Percentiles rank a stretch among this genome's conserved stretches.
phyloP scores from a whole-genome alignment of 2,888 invertebrate genomes.

The Halictus quadricinctus region DNA sequence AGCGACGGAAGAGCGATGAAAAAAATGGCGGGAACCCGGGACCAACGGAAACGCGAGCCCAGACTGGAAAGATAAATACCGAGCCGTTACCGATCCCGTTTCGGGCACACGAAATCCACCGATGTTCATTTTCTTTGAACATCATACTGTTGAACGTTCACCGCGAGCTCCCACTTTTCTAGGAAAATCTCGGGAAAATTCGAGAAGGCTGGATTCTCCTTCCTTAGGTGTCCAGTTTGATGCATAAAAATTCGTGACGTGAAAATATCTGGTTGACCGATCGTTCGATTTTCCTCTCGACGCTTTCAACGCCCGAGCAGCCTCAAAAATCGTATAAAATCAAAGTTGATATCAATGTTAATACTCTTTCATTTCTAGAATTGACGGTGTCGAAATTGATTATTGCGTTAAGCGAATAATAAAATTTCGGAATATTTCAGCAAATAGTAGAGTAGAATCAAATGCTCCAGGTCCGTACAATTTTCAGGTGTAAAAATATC shows the following conservation, averaged over 20 bases:
- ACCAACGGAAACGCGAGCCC: slow-evolving; percentile 21
- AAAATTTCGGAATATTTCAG: no score
- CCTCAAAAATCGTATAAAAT: no score
- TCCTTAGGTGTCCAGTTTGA: background rate
- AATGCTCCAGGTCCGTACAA: no score
- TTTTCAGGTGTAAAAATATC: background rate
- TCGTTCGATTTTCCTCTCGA: no score
- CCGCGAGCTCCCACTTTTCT: background rate
- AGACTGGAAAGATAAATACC: slow-evolving; percentile 32
- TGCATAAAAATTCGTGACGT: background rate
- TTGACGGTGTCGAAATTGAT: no score
- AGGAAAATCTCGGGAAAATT: background rate
- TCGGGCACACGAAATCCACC: background rate
- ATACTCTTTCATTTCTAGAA: no score
- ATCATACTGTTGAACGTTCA: background rate
- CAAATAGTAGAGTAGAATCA: no score
- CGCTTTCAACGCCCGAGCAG: no score
- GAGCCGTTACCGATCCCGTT: slow-evolving; percentile 10
- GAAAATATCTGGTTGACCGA: background rate
- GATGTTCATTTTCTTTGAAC: background rate
- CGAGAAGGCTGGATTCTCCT: background rate
- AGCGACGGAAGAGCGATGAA: slow-evolving; percentile 61
- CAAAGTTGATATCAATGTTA: no score
- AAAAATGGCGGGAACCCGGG: slow-evolving; percentile 47
- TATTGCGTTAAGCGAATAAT: no score